Percentiles rank a stretch among this genome's conserved stretches.
Evolutionary conservation across 2,113 vertebrate species (phyloP).

Genomic region (Hippocampus guttulatus): DNA sequence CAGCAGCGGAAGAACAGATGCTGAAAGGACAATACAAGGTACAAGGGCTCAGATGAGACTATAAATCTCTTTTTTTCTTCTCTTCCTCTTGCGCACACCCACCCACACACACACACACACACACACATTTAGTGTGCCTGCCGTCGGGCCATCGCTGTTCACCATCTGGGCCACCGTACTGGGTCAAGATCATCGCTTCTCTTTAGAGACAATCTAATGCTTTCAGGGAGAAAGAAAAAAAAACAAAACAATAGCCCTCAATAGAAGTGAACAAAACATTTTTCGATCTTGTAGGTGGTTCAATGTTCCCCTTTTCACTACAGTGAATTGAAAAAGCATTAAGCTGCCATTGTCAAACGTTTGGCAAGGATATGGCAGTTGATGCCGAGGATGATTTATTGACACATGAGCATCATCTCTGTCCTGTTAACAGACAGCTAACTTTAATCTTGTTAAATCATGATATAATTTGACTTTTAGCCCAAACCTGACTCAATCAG

Average conservation of each 20-base stretch:
- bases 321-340: not conserved
- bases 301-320: not conserved
- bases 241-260: not conserved
- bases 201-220: slow-evolving; percentile 67
- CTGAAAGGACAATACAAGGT: slow-evolving; percentile 99
- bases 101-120: slow-evolving; percentile 3
- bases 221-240: slow-evolving; percentile 8
- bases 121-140: slow-evolving; percentile 79
- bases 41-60: slow-evolving; percentile 91
- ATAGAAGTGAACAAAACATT: slow-evolving; percentile 6
- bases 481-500: no score
- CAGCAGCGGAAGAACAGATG: slow-evolving; percentile 98
- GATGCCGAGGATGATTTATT: no score
- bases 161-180: slow-evolving; percentile 98
- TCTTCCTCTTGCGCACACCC: not conserved
- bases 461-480: no score
- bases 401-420: no score
- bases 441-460: no score
- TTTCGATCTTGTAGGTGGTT: not conserved
- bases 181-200: slow-evolving; percentile 93
- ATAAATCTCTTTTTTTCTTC: slow-evolving; percentile 84
- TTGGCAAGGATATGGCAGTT: no score
- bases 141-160: slow-evolving; percentile 93
- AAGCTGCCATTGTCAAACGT: not conserved
- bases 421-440: no score